These are phyloP conservation scores for Drosophila nigrodunni DNA, from an alignment of 1,140 invertebrate species.

Conservation along the genomic window DNA sequence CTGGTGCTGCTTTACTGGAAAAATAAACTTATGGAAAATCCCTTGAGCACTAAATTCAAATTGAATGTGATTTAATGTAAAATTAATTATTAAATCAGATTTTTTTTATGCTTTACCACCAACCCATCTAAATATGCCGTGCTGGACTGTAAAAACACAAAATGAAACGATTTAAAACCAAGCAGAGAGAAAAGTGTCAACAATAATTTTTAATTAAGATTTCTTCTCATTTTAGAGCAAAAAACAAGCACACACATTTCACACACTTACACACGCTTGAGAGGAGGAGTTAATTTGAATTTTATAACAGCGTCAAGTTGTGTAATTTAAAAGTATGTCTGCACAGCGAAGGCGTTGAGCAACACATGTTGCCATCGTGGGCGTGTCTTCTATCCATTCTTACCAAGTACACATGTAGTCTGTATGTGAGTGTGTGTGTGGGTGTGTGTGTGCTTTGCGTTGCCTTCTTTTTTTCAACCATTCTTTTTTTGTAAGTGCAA, in stretches of 20 bases:
- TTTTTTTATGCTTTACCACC: no score
- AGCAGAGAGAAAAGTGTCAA: constrained; percentile 59
- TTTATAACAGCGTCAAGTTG: constrained; percentile 79
- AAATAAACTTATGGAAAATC: no score
- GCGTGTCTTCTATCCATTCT: constrained; percentile 37
- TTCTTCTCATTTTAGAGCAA: constrained; percentile 72
- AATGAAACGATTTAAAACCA: not conserved
- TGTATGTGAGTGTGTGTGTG: constrained; percentile 22
- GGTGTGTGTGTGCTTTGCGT: constrained; percentile 21
- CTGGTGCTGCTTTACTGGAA: no score
- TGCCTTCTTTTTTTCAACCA: constrained; percentile 50
- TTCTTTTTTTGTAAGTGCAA: constrained; percentile 46
- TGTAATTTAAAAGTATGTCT: constrained; percentile 69
- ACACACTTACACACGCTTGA: constrained; percentile 5
- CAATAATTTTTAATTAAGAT: constrained; percentile 83
- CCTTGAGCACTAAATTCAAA: no score
- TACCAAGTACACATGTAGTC: constrained; percentile 24
- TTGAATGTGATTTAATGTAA: no score
- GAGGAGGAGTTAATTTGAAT: constrained; percentile 78
- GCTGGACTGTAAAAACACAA: not conserved
- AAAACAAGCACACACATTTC: constrained; percentile 22
- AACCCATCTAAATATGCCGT: not conserved
- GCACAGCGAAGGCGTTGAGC: constrained; percentile 58
- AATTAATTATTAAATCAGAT: no score
- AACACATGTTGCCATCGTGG: constrained; percentile 71